phyloP scores from a whole-genome alignment of 2,888 invertebrate species.

The Apamea epomidion region DNA sequence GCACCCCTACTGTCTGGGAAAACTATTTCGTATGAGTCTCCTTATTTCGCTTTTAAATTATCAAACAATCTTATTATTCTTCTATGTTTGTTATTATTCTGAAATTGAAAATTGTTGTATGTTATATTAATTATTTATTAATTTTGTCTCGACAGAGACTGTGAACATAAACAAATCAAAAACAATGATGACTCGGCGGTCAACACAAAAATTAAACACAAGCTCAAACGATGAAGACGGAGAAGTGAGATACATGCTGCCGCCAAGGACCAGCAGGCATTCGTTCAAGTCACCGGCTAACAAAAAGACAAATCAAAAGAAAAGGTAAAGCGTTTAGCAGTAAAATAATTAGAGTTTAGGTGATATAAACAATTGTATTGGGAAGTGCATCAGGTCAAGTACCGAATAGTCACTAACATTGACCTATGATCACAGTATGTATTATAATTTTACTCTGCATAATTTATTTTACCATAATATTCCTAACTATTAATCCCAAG shows the following conservation, averaged over 20 bases:
- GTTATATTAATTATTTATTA: background rate
- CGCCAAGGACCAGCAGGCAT: constrained; percentile 54
- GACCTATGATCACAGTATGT: constrained; percentile 21
- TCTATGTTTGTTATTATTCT: background rate
- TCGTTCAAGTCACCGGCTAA: constrained; percentile 27
- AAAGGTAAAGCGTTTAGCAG: constrained; percentile 59
- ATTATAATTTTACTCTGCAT: constrained; percentile 24
- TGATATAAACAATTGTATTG: constrained; percentile 6
- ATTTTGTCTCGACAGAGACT: constrained; percentile 46
- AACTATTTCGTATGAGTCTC: background rate
- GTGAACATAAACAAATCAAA: constrained; percentile 38
- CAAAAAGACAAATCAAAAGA: constrained; percentile 55
- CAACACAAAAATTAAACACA: constrained; percentile 46
- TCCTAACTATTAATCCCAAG: background rate
- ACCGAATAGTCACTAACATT: constrained; percentile 10
- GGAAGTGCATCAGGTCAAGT: constrained; percentile 36
- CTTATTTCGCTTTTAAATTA: no score
- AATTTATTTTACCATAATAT: constrained; percentile 42
- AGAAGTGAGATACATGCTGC: constrained; percentile 68
- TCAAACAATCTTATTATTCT: background rate
- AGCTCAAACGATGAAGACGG: constrained; percentile 52
- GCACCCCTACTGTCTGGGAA: background rate
- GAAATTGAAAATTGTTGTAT: background rate
- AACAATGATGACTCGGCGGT: constrained; percentile 44
- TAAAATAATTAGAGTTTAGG: constrained; percentile 30